Base-by-base conservation (phyloP, 2,113 vertebrate species). In the Haplochromis burtoni region DNA sequence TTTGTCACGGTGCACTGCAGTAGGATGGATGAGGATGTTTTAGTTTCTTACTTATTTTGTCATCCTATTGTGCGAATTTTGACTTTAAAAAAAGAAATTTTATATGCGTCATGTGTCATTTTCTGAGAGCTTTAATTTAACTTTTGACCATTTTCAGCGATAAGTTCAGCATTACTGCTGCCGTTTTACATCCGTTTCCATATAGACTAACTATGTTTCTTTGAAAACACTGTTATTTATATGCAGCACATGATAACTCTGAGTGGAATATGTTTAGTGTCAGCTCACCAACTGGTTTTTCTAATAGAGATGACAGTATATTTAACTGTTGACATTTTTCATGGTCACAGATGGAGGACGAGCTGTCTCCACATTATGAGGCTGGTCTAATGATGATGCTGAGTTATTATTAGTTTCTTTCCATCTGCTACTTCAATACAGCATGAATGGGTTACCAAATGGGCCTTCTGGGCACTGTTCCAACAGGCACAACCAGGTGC, bases 351-450 rank as follows among this genome's bases (percentile, higher is more conserved):
- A 92, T 90, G 89, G 88, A 82, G 79, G 82, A 88, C 17, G 55
- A 54, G 47, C 54, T 76, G 79, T 85, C 86, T 83, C 80, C 55
- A 68, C 85, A 86, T 54, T 45, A 53, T 82, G 83, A 85, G 26
- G 78, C 55, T 83, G 90, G 90, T 92, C 92, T 91, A 93, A 89
- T 91, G 89, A 90, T 88, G 83, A 29, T 53, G n/a, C 81, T 86
- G 81, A 17, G 86, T 68, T 94, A 88, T 88, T 93, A 89, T 91
- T 93, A 91, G 84, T 68, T 49, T 82, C 24, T 63, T 78, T 31
- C 85, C 92, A 91, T 93, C 86, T 89, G 92, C 21, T 80, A n/a
- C 31, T 47, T 17, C 6, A 40, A 59, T n/a, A 47, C 71, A 76
- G 16, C 31, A 55, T 59, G 9, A 29, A 55, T 57, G 29, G 6